phyloP scores from a whole-genome alignment of 2,113 vertebrate species.

The Anolis sagrei region DNA sequence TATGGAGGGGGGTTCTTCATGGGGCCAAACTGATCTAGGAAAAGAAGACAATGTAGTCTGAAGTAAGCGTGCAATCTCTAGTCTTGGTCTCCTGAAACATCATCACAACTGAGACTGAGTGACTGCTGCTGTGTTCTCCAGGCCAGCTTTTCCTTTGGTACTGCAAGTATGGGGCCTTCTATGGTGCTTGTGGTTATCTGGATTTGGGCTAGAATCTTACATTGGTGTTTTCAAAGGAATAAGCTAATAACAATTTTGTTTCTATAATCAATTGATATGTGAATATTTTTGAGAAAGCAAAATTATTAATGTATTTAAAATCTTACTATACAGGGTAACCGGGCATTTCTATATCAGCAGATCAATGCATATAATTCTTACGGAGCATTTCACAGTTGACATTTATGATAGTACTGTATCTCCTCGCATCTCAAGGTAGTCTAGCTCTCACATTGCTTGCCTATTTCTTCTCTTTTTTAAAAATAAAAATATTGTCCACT shows the following conservation, averaged over 20 bases:
- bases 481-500: slow-evolving; percentile 72
- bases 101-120: background rate
- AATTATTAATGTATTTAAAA: slow-evolving; percentile 61
- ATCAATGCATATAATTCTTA: slow-evolving; percentile 68
- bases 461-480: slow-evolving; percentile 76
- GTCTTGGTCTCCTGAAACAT: background rate
- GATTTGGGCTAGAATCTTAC: slow-evolving; percentile 57
- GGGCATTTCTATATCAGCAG: slow-evolving; percentile 76
- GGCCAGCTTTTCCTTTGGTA: background rate
- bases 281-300: slow-evolving; percentile 72
- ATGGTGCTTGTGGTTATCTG: slow-evolving; percentile 12
- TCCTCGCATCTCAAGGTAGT: slow-evolving; percentile 69
- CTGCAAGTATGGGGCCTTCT: background rate
- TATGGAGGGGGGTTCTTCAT: background rate
- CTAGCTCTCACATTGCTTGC: slow-evolving; percentile 76
- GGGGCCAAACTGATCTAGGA: background rate
- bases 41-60: background rate
- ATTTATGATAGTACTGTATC: slow-evolving; percentile 74
- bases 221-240: slow-evolving; percentile 77
- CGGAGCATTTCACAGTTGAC: slow-evolving; percentile 68
- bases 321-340: slow-evolving; percentile 79
- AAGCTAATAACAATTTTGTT: slow-evolving; percentile 81
- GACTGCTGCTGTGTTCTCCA: too few species aligned
- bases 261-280: slow-evolving; percentile 73
- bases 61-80: background rate